Percentiles rank a stretch among this genome's conserved stretches.
Evolutionary conservation across 2,113 vertebrate genomes (phyloP).

Genomic region (Strix uralensis): DNA sequence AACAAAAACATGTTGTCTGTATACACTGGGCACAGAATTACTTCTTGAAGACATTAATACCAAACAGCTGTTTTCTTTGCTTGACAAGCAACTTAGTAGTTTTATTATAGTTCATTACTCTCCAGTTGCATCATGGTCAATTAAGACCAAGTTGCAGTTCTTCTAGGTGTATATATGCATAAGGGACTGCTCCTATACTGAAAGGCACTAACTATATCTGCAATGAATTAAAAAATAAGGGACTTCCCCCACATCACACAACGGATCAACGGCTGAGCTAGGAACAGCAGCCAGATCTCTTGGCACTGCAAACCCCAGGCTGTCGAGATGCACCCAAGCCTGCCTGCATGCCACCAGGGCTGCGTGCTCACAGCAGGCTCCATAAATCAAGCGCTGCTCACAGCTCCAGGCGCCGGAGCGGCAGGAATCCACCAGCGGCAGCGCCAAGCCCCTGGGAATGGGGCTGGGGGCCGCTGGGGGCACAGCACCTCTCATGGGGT

Average conservation of each 20-base stretch:
- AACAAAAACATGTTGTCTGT: background rate
- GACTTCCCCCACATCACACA: background rate
- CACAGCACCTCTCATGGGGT: background rate
- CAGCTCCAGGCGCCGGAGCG: fast-evolving
- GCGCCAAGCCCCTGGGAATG: fast-evolving
- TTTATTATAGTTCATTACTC: background rate
- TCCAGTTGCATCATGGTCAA: background rate
- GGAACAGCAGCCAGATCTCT: background rate
- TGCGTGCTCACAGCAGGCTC: background rate
- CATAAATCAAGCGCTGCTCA: background rate
- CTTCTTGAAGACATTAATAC: background rate
- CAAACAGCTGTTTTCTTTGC: background rate
- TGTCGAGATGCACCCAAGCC: background rate
- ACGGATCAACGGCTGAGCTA: background rate
- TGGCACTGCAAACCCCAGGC: fast-evolving
- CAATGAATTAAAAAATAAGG: background rate
- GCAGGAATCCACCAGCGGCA: background rate
- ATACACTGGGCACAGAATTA: background rate
- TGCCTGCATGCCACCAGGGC: background rate
- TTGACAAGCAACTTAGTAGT: background rate
- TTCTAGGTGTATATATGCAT: background rate
- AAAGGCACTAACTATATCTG: background rate
- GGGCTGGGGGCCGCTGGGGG: background rate
- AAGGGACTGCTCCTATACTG: background rate
- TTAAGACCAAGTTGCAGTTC: background rate